phyloP scores from a whole-genome alignment of 2,113 vertebrate species.

The Phaethon lepturus region DNA sequence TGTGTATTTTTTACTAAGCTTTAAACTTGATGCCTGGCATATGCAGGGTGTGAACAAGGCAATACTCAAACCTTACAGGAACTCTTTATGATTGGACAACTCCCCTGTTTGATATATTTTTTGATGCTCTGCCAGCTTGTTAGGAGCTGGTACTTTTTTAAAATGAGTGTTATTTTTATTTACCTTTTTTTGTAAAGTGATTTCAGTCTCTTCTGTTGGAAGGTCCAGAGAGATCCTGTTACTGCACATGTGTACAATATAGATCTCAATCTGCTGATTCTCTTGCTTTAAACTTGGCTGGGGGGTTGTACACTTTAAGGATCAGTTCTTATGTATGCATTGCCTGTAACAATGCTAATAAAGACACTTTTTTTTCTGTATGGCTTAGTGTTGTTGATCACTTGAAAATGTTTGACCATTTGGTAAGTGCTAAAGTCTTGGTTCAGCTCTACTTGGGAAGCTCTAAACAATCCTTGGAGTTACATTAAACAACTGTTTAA shows the following conservation, averaged over 20 bases:
- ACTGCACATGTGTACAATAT: conserved; percentile 74
- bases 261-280: conserved; percentile 70
- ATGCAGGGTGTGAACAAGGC: conserved; percentile 53
- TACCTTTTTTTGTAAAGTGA: conserved; percentile 75
- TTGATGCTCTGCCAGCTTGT: conserved; percentile 47
- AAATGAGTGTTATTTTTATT: conserved; percentile 78
- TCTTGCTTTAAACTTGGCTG: conserved; percentile 72
- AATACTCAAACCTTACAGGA: conserved; percentile 50
- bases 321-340: conserved; percentile 73
- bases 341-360: conserved; percentile 86
- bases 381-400: neutral
- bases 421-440: neutral
- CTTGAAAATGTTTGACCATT: neutral
- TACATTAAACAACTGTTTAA: accelerated
- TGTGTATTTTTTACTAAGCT: conserved; percentile 67
- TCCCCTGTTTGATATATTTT: conserved; percentile 48
- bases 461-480: neutral
- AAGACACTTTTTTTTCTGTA: conserved; percentile 78
- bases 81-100: conserved; percentile 53
- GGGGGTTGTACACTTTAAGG: conserved; percentile 76
- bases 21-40: conserved; percentile 61
- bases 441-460: neutral
- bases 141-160: conserved; percentile 74
- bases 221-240: conserved; percentile 69
- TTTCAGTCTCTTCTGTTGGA: conserved; percentile 73